These are phyloP conservation scores for Barnardius zonarius DNA, from an alignment of 2,113 vertebrate species.

Conservation along the genomic window DNA sequence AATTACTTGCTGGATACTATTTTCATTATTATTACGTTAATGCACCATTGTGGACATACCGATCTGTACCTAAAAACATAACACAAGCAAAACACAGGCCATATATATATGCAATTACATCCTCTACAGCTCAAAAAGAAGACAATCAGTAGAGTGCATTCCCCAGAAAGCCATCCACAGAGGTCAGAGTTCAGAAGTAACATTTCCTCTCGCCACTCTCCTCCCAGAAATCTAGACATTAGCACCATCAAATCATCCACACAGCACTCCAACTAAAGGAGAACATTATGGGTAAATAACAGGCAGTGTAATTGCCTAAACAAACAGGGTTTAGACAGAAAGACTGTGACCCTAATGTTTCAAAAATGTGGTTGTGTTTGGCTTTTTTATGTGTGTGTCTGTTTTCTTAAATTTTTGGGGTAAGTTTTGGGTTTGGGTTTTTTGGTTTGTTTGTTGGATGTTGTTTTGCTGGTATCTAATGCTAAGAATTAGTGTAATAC, in stretches of 20 bases:
- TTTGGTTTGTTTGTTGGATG: neutral
- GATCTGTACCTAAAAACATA: constrained; percentile 5
- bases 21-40: constrained; percentile 51
- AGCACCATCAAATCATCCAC: constrained; percentile 16
- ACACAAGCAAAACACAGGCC: constrained; percentile 11
- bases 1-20: constrained; percentile 46
- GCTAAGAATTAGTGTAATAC: neutral
- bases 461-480: neutral
- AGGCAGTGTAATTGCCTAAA: constrained; percentile 33
- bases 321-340: constrained; percentile 35
- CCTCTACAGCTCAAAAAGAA: constrained; percentile 21
- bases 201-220: constrained; percentile 33
- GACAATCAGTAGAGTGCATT: constrained; percentile 39
- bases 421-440: neutral
- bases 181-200: constrained; percentile 37
- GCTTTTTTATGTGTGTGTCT: neutral
- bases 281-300: constrained; percentile 47
- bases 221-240: constrained; percentile 42
- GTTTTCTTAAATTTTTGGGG: neutral
- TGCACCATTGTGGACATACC: neutral
- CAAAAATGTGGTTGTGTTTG: neutral
- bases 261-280: constrained; percentile 44
- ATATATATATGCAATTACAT: constrained; percentile 23
- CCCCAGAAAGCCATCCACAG: constrained; percentile 1
- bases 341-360: neutral